These are phyloP conservation scores for Agonopterix arenella DNA, from an alignment of 2,888 invertebrate species.

Conservation along the genomic window DNA sequence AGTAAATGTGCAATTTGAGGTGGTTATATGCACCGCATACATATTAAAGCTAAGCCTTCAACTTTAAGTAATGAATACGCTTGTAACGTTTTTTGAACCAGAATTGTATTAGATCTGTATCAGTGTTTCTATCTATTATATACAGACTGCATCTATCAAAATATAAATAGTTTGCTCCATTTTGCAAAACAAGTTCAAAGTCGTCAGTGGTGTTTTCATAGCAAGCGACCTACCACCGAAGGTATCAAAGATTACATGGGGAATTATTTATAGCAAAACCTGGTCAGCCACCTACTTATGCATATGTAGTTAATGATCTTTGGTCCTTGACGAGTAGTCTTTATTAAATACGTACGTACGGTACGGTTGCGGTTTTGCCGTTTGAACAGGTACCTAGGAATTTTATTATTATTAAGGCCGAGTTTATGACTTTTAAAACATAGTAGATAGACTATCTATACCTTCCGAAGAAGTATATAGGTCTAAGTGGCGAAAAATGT, in stretches of 20 bases:
- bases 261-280: no score
- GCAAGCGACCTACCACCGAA: no score
- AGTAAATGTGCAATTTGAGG: slow-evolving; percentile 50
- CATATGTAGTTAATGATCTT: not conserved
- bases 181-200: no score
- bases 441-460: no score
- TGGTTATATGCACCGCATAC: slow-evolving; percentile 34
- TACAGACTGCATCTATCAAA: slow-evolving; percentile 5
- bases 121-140: not conserved
- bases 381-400: no score
- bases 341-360: slow-evolving; percentile 1
- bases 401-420: no score
- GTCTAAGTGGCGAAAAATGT: not conserved
- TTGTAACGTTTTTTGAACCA: slow-evolving; percentile 11
- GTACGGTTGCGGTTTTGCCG: not conserved
- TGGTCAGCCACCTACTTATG: no score
- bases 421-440: not conserved
- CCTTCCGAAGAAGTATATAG: no score
- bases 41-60: slow-evolving; percentile 38
- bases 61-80: slow-evolving; percentile 18
- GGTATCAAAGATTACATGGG: no score
- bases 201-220: no score
- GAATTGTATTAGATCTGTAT: slow-evolving; percentile 2
- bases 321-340: slow-evolving; percentile 1
- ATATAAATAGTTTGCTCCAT: no score